These are phyloP conservation scores for Drymodes brunneopygia DNA, from an alignment of 2,113 vertebrate species.

Conservation along the genomic window DNA sequence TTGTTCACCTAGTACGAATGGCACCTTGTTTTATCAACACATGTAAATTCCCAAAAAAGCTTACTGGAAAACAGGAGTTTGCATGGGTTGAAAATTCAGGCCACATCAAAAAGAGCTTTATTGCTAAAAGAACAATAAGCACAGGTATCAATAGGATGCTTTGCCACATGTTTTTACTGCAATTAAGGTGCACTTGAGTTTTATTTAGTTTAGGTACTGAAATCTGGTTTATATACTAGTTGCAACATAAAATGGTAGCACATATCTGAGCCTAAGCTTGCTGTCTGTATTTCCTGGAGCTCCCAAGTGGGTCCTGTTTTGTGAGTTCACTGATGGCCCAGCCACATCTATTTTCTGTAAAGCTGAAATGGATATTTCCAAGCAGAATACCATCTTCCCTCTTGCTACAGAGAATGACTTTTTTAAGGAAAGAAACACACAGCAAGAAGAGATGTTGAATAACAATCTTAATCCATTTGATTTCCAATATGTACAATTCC, in stretches of 20 bases:
- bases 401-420: not conserved
- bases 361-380: not conserved
- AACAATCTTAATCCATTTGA: not conserved
- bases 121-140: not conserved
- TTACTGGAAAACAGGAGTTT: not conserved
- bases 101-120: not conserved
- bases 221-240: not conserved
- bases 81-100: not conserved
- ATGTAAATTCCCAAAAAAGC: not conserved
- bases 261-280: not conserved
- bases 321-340: not conserved
- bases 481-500: constrained; percentile 13
- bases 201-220: not conserved
- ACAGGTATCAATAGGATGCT: not conserved
- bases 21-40: not conserved
- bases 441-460: not conserved
- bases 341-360: not conserved
- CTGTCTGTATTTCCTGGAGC: not conserved
- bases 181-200: not conserved
- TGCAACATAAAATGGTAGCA: not conserved
- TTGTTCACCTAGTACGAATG: not conserved
- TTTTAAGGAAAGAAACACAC: not conserved
- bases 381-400: not conserved
- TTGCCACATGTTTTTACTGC: not conserved
- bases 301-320: not conserved